Percentiles rank a stretch among this genome's conserved stretches.
Conservation (phyloP, 1,140 invertebrate species). For the Bombus sylvicola region DNA sequence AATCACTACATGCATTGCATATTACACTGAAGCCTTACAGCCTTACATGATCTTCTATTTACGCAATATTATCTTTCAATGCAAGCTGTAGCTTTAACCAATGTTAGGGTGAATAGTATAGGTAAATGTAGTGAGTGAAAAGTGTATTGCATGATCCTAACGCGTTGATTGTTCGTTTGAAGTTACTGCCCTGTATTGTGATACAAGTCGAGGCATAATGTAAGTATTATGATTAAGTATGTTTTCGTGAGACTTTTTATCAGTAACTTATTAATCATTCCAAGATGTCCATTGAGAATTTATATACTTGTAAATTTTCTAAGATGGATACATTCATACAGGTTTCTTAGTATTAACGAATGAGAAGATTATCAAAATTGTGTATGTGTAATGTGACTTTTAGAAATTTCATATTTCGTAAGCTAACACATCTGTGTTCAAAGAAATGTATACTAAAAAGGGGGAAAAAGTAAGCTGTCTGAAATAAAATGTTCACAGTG, state of each 20-base stretch:
- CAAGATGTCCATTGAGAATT: not conserved
- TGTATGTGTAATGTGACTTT: not conserved
- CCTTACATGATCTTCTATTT: slow-evolving; percentile 27
- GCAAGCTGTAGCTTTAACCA: slow-evolving; percentile 22
- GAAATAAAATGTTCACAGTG: not conserved
- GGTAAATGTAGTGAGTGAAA: slow-evolving; percentile 43
- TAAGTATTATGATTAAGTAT: slow-evolving; percentile 37
- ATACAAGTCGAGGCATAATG: slow-evolving; percentile 48
- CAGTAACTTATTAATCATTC: not conserved
- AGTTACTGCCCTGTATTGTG: slow-evolving; percentile 47
- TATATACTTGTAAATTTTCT: not conserved
- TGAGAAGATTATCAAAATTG: not conserved
- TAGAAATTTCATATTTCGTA: not conserved
- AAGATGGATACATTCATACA: not conserved
- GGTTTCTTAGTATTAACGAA: not conserved
- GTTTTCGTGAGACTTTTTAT: not conserved
- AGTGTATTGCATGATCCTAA: slow-evolving; percentile 53
- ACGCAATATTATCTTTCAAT: slow-evolving; percentile 51
- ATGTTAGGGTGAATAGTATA: slow-evolving; percentile 39
- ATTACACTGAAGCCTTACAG: slow-evolving; percentile 35
- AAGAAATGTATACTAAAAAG: not conserved
- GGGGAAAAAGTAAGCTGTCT: not conserved
- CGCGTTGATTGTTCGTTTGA: slow-evolving; percentile 30
- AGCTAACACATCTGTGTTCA: not conserved
- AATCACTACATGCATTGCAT: slow-evolving; percentile 44